Base-by-base conservation (phyloP, 2,888 invertebrate genomes). In the Dryadula phaetusa region DNA sequence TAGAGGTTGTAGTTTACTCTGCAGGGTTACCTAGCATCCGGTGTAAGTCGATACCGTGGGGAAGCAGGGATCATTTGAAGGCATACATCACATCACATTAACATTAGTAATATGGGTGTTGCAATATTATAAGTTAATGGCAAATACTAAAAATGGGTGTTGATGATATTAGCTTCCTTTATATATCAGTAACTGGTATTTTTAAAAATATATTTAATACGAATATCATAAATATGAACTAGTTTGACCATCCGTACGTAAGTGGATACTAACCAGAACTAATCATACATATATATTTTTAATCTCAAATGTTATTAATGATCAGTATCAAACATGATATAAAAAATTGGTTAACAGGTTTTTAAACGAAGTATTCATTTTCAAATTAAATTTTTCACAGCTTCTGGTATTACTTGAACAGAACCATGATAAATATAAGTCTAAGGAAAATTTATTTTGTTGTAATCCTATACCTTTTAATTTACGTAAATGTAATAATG, bases 21-120 rank as follows among this genome's bases (percentile, higher is more conserved):
- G 82, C 84, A 82, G 86, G 84, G 87, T 85, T 83, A 84, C 82
- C 79, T 81, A 81, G 77, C 84, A 88, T 90, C 90, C 90, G 88
- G 89, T 87, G 89, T 88, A 90, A 90, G 80, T 70, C 82, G 85
- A 90, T 83, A 87, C 84, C 90, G 89, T 90, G 90, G 90, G 90
- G 90, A 90, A 88, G 82, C 82, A 79, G 77, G 73, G 76, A 75
- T 74, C 78, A 80, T 83, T 84, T 82, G 73, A 76, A 79, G 74
- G 75, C 77, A 78, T 79, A 78, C 78, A 74, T 78, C 81, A 81
- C 77, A 79, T 70, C 25, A 70, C 60, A 66, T 42, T 64, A 64
- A 58, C 66, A 56, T 63, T 69, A 66, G 42, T 58, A 61, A 63
- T 64, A 28, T 62, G 68, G 68, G 60, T 61, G 40, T 47, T 18